Base-by-base conservation (phyloP, 2,888 invertebrate genomes). In the Sphaerophoria rueppellii region DNA sequence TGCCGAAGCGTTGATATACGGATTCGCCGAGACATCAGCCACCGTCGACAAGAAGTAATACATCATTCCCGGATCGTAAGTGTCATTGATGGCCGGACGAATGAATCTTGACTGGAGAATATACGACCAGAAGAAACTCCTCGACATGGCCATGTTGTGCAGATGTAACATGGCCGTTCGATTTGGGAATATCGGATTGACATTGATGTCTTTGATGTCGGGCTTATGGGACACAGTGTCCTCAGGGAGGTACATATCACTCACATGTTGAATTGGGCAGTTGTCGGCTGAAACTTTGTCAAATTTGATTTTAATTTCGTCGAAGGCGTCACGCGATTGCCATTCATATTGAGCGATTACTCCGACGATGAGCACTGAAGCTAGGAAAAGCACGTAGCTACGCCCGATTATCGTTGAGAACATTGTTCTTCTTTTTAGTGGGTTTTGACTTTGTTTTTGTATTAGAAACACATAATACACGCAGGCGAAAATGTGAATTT, bases 51-150 rank as follows among this genome's bases (percentile, higher is more conserved):
- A 92, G 90, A 98, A 98, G 89, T 98, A 98, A 90, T 99, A 99
- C 97, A 98, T 98, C 95, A 99, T 97, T 71, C 99, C 99, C 0
- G 99, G 99, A 92, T 99, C 98, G 88, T 97, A 97, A 0, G 97
- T 97, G 89, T 97, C 97, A 90, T 97, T 97, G 32, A 96, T 97
- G 0, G 96, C 97, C 0, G 97, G 97, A 37, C 97, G 93, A 87
- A 97, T 97, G 88, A 97, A 97, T 86, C 98, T 93, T 35, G 97
- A 96, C 90, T 98, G 98, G 0, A 98, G 93, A 77, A 98, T 97
- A 88, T 97, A 98, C 91, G 98, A 98, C 96, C 97, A 98, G 91
- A 97, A 99, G 92, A 98, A 99, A 0, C 98, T 98, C 88, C 99
- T 93, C 91, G 96, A 98, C 90, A 98, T 93, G n/a, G 98, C 99